Base-by-base conservation (phyloP, 2,797 vertebrate genomes). In the Rhincodon typus region DNA sequence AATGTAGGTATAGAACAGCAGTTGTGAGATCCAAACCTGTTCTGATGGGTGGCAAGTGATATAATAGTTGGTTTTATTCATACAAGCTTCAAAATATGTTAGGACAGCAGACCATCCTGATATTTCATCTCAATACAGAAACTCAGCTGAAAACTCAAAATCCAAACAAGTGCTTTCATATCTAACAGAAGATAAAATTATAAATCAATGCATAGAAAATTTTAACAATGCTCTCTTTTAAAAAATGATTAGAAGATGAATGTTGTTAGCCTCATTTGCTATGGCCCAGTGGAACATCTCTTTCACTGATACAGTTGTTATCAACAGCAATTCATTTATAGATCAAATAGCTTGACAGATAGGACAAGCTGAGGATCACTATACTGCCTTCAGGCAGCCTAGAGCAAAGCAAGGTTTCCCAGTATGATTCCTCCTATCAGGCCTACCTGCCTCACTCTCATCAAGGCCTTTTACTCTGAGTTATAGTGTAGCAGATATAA, bases 271-370 rank as follows among this genome's bases (percentile, higher is more conserved):
- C 98, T 98, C 97, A 98, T 98, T 98, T 98, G 97, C 97, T 97
- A 97, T 98, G 97, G 97, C 98, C 98, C 98, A 98, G 97, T 96
- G 97, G 98, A 98, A 98, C 97, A 96, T 97, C 97, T 98, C 97
- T 98, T 95, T 98, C 98, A 98, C 98, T 98, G 98, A 98, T 98
- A 98, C 97, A 98, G 97, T 98, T 98, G 97, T 98, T 98, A 98
- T 98, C 98, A 98, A 98, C 98, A 98, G 98, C 98, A 98, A 98
- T 98, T 98, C 98, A 98, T 98, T 98, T 98, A 98, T 97, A 98
- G 98, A 98, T 98, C 98, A 98, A 98, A 98, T 98, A 98, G 98
- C 98, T 98, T 98, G 98, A 98, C 98, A 98, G 98, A 98, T 98
- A 98, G 98, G 98, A 98, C 98, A 98, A 97, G 98, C 98, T 97